Base-by-base conservation (phyloP, 2,797 vertebrate species). In the Heliangelus exortis region DNA sequence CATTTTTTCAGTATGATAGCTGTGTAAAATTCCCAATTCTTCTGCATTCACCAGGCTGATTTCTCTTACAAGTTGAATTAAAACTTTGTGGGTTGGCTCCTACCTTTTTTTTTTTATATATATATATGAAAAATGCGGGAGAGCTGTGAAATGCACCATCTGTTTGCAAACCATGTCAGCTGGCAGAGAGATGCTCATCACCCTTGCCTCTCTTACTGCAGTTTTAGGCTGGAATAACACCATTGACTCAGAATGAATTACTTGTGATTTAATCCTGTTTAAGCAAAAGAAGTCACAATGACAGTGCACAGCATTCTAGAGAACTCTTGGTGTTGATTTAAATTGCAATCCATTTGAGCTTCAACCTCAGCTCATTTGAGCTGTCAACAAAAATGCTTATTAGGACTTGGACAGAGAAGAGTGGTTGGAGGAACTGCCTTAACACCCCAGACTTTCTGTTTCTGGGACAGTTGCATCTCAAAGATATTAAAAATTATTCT, bases 91-190 rank as follows among this genome's bases (percentile, higher is more conserved):
- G 82, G 92, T 50, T 94, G 90, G 26, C 82, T 96, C 73, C 92
- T 96, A 95, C 86, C 86, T 95, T 94, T 76, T 96, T 92, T 92
- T 83, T 87, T 82, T 14, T 41, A 15, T 41, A 41, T 41, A 41
- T 41, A 41, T 91, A 50, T 74, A 77, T 39, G 66, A 95, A 63
- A 90, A 96, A 48, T 92, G 90, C 95, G 74, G 92, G 86, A 92
- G 94, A 93, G 71, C 78, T 91, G 89, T 92, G 93, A 96, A 95
- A 92, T 87, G 71, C 67, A 57, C 95, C 95, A 93, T 96, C 95
- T 97, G 95, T 90, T 97, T 12, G 2, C 75, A 74, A 92, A 91
- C 45, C 11, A 0, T 94, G 94, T 96, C 93, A 97, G 92, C 93
- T 96, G 93, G 85, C 80, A 92, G 6, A 76, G 78, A 73, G 85